Evolutionary conservation across 2,113 vertebrate genomes (phyloP).

Genomic region (Hypomesus transpacificus): DNA sequence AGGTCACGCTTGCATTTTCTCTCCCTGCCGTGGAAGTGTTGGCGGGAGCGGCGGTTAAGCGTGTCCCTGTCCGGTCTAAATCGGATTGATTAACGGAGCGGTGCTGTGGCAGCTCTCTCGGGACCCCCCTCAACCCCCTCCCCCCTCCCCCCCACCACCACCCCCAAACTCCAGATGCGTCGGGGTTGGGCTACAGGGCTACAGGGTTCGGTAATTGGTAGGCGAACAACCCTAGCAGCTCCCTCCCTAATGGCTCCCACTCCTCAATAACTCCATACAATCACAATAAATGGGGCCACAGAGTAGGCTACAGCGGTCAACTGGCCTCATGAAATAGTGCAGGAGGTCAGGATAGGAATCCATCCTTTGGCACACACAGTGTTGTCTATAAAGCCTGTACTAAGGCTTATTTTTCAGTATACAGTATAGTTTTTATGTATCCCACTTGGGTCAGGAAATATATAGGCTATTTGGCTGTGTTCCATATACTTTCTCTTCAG

Average conservation of each 20-base stretch:
- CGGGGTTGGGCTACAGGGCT: conserved; percentile 49
- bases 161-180: conserved; percentile 42
- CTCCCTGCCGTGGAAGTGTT: conserved; percentile 52
- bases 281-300: conserved; percentile 68
- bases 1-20: conserved; percentile 66
- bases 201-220: conserved; percentile 67
- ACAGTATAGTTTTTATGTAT: conserved; percentile 35
- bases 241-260: conserved; percentile 67
- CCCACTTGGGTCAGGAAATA: conserved; percentile 44
- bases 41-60: conserved; percentile 62
- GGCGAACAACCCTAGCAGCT: conserved; percentile 64
- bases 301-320: conserved; percentile 63
- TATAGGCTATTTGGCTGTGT: conserved; percentile 38
- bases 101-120: conserved; percentile 68
- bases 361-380: not conserved
- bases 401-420: not conserved
- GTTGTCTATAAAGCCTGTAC: not conserved
- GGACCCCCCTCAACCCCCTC: conserved; percentile 35
- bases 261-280: conserved; percentile 69
- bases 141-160: conserved; percentile 27
- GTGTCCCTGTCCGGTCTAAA: conserved; percentile 74
- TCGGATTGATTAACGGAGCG: conserved; percentile 74
- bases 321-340: conserved; percentile 61
- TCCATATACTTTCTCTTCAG: conserved; percentile 39
- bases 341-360: conserved; percentile 45